These are phyloP conservation scores for Melanogrammus aeglefinus DNA, from an alignment of 2,797 vertebrate genomes.

Conservation along the genomic window DNA sequence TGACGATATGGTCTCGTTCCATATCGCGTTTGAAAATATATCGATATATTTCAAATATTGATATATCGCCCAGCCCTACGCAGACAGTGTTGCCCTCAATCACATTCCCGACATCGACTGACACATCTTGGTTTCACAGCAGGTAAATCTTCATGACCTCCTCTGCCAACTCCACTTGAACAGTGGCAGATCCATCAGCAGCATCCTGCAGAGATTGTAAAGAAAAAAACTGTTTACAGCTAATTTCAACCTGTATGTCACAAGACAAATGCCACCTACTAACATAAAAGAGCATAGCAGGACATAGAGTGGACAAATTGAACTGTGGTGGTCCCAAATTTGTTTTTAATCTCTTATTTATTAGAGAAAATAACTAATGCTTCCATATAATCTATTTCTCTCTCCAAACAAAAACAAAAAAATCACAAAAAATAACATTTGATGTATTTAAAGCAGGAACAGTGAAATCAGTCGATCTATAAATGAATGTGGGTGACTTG, in stretches of 20 bases:
- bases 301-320: not conserved
- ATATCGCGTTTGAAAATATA: too few species aligned
- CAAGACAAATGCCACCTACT: not conserved
- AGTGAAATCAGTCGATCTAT: not conserved
- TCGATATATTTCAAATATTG: too few species aligned
- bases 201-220: constrained; percentile 6
- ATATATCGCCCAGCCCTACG: too few species aligned
- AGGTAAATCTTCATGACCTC: constrained; percentile 18
- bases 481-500: not conserved
- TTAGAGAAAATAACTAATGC: not conserved
- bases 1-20: too few species aligned
- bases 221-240: not conserved
- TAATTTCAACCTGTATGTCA: not conserved
- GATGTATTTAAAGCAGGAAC: not conserved
- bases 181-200: constrained; percentile 10
- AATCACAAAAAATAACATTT: constrained; percentile 1
- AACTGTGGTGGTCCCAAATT: not conserved
- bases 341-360: too few species aligned
- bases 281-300: too few species aligned
- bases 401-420: not conserved
- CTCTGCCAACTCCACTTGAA: constrained; percentile 10
- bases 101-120: constrained; percentile 10
- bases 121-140: constrained; percentile 8
- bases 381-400: not conserved
- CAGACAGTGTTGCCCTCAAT: constrained; percentile 14